Conservation (phyloP, 1,140 invertebrate genomes). For the Protaetia brevitarsis region DNA sequence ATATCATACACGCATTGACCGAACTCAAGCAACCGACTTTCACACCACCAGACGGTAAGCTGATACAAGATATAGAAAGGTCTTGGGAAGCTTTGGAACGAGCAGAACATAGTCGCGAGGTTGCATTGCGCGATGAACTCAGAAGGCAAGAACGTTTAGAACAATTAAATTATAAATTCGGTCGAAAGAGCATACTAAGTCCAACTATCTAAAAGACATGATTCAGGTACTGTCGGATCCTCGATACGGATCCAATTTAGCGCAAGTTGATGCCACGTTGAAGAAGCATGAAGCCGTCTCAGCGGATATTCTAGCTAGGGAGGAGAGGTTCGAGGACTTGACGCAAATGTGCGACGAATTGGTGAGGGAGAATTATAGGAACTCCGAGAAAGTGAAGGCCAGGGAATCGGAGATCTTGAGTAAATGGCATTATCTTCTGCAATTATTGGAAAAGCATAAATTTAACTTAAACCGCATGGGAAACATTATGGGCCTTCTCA, state of each 20-base stretch:
- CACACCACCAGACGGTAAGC: constrained; percentile 84
- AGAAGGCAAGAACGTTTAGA: constrained; percentile 91
- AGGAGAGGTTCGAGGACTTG: constrained; percentile 91
- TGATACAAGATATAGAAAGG: constrained; percentile 88
- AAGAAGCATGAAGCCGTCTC: constrained; percentile 99
- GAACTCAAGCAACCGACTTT: constrained; percentile 88
- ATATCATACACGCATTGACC: constrained; percentile 94
- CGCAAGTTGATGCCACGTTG: constrained; percentile 93
- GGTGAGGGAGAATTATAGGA: constrained; percentile 88
- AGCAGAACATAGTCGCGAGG: constrained; percentile 91
- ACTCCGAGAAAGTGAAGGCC: constrained; percentile 74
- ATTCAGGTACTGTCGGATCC: constrained; percentile 93
- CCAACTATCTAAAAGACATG: constrained; percentile 97
- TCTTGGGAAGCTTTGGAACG: constrained; percentile 91
- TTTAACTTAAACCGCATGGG: constrained; percentile 72
- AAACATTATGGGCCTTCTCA: constrained; percentile 77
- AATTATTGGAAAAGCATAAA: constrained; percentile 83
- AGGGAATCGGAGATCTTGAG: constrained; percentile 84
- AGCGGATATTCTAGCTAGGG: constrained; percentile 91
- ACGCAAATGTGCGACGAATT: constrained; percentile 89
- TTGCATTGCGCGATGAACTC: constrained; percentile 87
- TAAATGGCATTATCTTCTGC: constrained; percentile 83
- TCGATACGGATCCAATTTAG: constrained; percentile 83
- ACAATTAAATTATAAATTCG: constrained; percentile 94
- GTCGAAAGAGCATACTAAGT: constrained; percentile 90